Conservation (phyloP, 1,140 invertebrate genomes). For the Nephotettix cincticeps region DNA sequence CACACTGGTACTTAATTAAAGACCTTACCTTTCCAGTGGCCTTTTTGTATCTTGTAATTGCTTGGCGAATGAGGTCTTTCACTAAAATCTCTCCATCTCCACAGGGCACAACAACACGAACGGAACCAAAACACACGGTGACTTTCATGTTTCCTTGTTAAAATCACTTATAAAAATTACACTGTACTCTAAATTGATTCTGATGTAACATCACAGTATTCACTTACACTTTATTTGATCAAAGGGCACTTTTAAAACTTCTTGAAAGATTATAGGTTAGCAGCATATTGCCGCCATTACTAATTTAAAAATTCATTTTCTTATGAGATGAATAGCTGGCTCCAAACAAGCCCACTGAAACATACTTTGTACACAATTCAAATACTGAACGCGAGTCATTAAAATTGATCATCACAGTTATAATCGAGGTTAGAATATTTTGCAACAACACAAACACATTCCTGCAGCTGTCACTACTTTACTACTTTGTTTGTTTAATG, state of each 20-base stretch:
- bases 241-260: too few relatives aligned
- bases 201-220: too few relatives aligned
- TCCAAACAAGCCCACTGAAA: neutral
- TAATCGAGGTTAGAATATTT: neutral
- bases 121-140: constrained; percentile 93
- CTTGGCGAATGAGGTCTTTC: constrained; percentile 87
- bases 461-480: neutral
- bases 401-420: neutral
- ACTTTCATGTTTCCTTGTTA: constrained; percentile 82
- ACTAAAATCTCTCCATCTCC: constrained; percentile 90
- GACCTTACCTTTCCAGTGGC: constrained; percentile 87
- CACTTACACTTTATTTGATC: too few relatives aligned
- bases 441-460: neutral
- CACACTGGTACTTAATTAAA: too few relatives aligned
- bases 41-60: constrained; percentile 90
- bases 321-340: neutral
- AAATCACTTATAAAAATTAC: neutral
- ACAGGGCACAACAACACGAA: constrained; percentile 94
- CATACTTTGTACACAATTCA: neutral
- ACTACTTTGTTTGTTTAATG: neutral
- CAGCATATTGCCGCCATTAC: too few relatives aligned
- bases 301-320: too few relatives aligned
- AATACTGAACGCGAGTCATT: neutral
- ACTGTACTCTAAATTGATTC: neutral
- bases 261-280: too few relatives aligned